These are phyloP conservation scores for Leptopilina drosophilae DNA, from an alignment of 2,888 invertebrate species.

Conservation along the genomic window DNA sequence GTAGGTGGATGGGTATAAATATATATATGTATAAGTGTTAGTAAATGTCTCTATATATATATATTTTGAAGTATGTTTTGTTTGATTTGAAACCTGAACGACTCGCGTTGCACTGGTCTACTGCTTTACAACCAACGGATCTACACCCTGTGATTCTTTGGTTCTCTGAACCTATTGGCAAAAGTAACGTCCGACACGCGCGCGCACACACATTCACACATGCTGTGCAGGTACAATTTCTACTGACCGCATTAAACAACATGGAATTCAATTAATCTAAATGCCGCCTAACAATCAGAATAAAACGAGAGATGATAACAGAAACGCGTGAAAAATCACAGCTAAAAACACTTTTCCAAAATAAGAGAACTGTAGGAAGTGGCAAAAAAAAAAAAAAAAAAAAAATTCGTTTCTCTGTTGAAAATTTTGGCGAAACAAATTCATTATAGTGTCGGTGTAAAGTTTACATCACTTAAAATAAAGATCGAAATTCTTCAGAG, in stretches of 20 bases:
- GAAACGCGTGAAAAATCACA: not conserved
- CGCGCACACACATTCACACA: slow-evolving; percentile 34
- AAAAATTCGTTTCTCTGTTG: no score
- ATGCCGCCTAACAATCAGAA: slow-evolving; percentile 53
- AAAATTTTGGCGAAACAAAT: no score
- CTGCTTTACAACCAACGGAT: slow-evolving; percentile 55
- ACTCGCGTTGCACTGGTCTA: slow-evolving; percentile 46
- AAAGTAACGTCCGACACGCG: slow-evolving; percentile 41
- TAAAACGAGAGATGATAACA: not conserved
- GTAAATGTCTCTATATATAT: not conserved
- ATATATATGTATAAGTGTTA: no score
- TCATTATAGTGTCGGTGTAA: no score
- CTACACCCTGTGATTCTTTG: slow-evolving; percentile 59
- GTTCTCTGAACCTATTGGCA: slow-evolving; percentile 54
- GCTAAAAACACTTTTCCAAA: not conserved
- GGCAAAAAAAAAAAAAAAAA: no score
- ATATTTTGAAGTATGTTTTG: not conserved
- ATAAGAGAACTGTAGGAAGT: not conserved
- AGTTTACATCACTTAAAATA: no score
- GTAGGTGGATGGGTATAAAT: no score
- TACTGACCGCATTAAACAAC: slow-evolving; percentile 55
- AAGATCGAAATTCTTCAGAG: no score
- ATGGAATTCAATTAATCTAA: slow-evolving; percentile 57
- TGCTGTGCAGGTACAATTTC: slow-evolving; percentile 46
- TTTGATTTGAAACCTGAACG: slow-evolving; percentile 21